Base-by-base conservation (phyloP, 2,888 invertebrate species). In the Meta bourneti region DNA sequence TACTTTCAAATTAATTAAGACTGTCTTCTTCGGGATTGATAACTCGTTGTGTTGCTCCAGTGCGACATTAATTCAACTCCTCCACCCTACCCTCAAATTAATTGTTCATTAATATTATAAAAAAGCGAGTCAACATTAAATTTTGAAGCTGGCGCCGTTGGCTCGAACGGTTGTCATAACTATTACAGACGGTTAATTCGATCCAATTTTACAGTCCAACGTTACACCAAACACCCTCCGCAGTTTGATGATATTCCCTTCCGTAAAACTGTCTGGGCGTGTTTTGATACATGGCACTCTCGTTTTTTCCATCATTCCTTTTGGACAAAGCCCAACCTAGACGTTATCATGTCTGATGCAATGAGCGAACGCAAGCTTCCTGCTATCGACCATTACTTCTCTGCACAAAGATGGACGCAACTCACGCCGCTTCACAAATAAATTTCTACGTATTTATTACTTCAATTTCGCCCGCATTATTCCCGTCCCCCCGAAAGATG, bases 341-440 rank as follows among this genome's bases (percentile, higher is more conserved):
- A 90, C 86, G 90, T 91, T 91, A 86, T 91, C 90, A 82, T 86
- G 90, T 91, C 86, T 77, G 51, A 54, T 51, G 90, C 48, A 91
- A 91, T 91, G 70, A 91, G 86, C 80, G 48, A 34, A 84, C 48
- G 81, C 61, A 75, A 77, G 70, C 52, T 77, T 82, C 75, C 71
- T 48, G 49, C 74, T 20, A 81, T 71, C 81, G 77, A 69, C 90
- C 90, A 86, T 91, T 82, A 91, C 81, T 86, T 70, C 75, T 78
- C 84, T 75, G 19, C 81, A 34, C 49, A 69, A 16, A 91, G 90
- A 91, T 81, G 69, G 70, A 91, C 77, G 80, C 49, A 20, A 79
- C 34, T 54, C 79, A 7, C 9, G 79, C 9, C 51, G 48, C 77
- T 81, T 81, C 77, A 81, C 86, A 91, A 91, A 91, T 91, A 91